Evolutionary conservation across 2,888 invertebrate species (phyloP).

Genomic region (Lordiphosa fenestrarum): DNA sequence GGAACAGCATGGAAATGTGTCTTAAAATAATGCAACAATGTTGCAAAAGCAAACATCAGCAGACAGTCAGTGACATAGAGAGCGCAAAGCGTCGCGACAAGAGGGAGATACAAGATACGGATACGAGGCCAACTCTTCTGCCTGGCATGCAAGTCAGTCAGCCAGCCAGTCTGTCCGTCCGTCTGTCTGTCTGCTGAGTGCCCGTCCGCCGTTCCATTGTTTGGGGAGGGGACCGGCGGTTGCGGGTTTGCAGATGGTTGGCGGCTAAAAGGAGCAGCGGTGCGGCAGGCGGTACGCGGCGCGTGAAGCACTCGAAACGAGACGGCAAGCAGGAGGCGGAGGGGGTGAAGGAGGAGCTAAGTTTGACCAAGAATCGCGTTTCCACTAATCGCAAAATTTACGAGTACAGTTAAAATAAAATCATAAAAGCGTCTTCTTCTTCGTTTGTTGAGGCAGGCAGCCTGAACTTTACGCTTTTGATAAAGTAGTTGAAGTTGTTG

Average conservation of each 20-base stretch:
- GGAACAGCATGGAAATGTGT: slow-evolving; percentile 65
- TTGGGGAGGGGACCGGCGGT: slow-evolving; percentile 48
- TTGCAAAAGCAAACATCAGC: slow-evolving; percentile 66
- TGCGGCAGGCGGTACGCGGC: slow-evolving; percentile 22
- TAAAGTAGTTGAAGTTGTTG: too few species aligned
- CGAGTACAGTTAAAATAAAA: slow-evolving; percentile 74
- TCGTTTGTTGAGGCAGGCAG: slow-evolving; percentile 32
- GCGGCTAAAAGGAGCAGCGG: slow-evolving; percentile 59
- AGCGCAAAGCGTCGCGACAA: slow-evolving; percentile 7
- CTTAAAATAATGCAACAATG: slow-evolving; percentile 73
- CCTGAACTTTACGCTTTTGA: slow-evolving; percentile 4
- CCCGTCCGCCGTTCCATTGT: slow-evolving; percentile 45
- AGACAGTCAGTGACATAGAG: slow-evolving; percentile 39
- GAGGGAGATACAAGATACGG: slow-evolving; percentile 14
- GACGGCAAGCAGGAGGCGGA: slow-evolving; percentile 4
- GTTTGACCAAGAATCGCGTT: slow-evolving; percentile 21
- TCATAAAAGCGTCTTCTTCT: slow-evolving; percentile 58
- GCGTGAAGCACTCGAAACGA: slow-evolving; percentile 63
- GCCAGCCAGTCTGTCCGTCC: slow-evolving; percentile 6
- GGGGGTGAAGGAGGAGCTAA: slow-evolving; percentile 1
- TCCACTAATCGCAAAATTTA: slow-evolving; percentile 73
- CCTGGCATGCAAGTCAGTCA: slow-evolving; percentile 12
- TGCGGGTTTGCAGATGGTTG: neutral
- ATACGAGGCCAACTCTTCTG: slow-evolving; percentile 24
- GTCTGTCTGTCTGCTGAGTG: slow-evolving; percentile 49